These are phyloP conservation scores for Catonia carolina DNA, from an alignment of 2,888 invertebrate genomes.

Conservation along the genomic window DNA sequence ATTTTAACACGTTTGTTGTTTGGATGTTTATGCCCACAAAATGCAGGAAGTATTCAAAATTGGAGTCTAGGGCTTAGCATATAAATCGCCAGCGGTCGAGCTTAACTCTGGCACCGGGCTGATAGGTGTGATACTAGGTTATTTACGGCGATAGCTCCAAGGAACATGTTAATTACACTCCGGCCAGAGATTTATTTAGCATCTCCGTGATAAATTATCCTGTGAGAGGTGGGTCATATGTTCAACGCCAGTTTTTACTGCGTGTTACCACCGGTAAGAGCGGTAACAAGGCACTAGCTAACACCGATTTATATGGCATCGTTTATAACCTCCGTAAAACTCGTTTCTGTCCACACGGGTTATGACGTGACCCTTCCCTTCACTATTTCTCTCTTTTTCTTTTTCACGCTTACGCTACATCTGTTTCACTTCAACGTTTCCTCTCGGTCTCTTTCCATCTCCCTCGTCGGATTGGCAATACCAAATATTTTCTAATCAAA, in stretches of 20 bases:
- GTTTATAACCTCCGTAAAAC: constrained; percentile 7
- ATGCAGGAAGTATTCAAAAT: too few relatives aligned
- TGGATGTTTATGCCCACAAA: too few relatives aligned
- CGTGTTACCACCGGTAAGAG: not conserved
- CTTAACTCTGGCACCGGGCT: too few relatives aligned
- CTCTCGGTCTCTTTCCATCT: too few relatives aligned
- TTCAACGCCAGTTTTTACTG: constrained; percentile 3
- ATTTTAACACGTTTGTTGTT: too few relatives aligned
- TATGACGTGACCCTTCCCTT: not conserved
- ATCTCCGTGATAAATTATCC: constrained; percentile 18
- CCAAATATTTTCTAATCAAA: constrained; percentile 7
- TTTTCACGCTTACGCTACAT: not conserved
- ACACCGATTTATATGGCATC: constrained; percentile 8
- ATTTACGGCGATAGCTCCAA: constrained; percentile 15
- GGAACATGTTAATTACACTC: constrained; percentile 23
- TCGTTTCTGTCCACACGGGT: constrained; percentile 1
- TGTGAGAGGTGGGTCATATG: constrained; percentile 7
- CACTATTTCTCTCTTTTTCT: not conserved
- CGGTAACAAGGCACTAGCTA: constrained; percentile 2
- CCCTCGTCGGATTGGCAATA: constrained; percentile 2
- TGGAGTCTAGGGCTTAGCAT: too few relatives aligned
- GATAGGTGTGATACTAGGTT: constrained; percentile 4
- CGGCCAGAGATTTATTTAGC: constrained; percentile 20
- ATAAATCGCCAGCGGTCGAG: too few relatives aligned
- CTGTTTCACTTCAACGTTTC: not conserved